Evolutionary conservation across 2,888 invertebrate genomes (phyloP), one percentile per base, ranked within the genome.

Genomic region (Xestia rhomboidea): DNA sequence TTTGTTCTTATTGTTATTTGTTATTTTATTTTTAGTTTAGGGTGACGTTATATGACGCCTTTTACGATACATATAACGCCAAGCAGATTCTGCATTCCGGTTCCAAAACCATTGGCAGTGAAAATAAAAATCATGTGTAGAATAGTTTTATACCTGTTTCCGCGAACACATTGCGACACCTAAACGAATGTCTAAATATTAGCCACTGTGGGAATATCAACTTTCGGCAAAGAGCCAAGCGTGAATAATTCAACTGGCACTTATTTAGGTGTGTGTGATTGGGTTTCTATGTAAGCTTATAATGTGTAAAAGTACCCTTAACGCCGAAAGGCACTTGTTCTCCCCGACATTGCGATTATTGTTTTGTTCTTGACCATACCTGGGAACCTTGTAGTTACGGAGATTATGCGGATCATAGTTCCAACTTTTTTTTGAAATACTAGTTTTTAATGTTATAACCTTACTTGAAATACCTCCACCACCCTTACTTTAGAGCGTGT

Each of bases 1-100:
- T 41, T 41, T 64, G 64, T 41, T 64, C n/a, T 41, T 34, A 34
- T 62, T 64, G 64, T n/a, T 41, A 64, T 41, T n/a, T n/a, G n/a
- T n/a, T n/a, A n/a, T n/a, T n/a, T n/a, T n/a, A n/a, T n/a, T n/a
- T n/a, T n/a, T n/a, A n/a, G n/a, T n/a, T n/a, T n/a, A n/a, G 1
- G n/a, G 4, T 41, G n/a, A 41, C 41, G 38, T 64, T 38, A n/a
- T 24, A 62, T 64, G 15, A 8, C 41, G 1, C n/a, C 8, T 64
- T 41, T 64, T 64, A 41, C 7, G 63, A 24, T 7, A 38, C 63
- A 63, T 2, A 38, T 6, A 38, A 63, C 34, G 15, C 38, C 1
- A n/a, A 63, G 13, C 3, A 1, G 27, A 13, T 13, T 2, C 13
- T 8, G 8, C 18, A 27, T 57, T 57, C 18, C 18, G 15, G 15